phyloP scores from a whole-genome alignment of 2,888 invertebrate species.

The Pediacus dermestoides region DNA sequence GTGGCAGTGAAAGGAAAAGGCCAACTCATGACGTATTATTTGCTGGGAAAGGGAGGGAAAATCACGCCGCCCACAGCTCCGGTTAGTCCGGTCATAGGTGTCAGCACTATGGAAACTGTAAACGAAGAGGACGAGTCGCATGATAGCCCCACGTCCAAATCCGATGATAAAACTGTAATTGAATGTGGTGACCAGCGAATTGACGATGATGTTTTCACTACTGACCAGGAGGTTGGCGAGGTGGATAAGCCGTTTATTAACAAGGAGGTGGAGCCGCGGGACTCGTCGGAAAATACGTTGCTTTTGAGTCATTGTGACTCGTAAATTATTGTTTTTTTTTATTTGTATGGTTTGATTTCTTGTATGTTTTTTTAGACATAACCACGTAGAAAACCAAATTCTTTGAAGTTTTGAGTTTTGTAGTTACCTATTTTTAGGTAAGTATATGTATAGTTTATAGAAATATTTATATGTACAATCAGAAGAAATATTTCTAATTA shows the following conservation, averaged over 20 bases:
- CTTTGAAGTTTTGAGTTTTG: no score
- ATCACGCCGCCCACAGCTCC: slow-evolving; percentile 46
- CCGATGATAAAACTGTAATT: slow-evolving; percentile 46
- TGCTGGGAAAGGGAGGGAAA: slow-evolving; percentile 60
- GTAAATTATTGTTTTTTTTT: slow-evolving; percentile 19
- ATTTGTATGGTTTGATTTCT: background rate
- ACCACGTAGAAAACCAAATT: no score
- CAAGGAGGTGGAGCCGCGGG: slow-evolving; percentile 40
- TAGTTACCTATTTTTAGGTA: no score
- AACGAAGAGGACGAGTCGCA: slow-evolving; percentile 50
- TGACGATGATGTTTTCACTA: slow-evolving; percentile 40
- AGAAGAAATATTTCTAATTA: no score
- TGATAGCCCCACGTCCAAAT: slow-evolving; percentile 45
- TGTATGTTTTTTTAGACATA: no score
- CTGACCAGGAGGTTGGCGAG: slow-evolving; percentile 29
- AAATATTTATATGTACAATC: no score
- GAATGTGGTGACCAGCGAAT: slow-evolving; percentile 41
- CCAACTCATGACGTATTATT: slow-evolving; percentile 90
- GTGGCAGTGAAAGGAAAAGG: slow-evolving; percentile 98
- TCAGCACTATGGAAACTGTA: slow-evolving; percentile 46
- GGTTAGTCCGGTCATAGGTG: slow-evolving; percentile 39
- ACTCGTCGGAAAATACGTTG: slow-evolving; percentile 42
- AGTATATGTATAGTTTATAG: no score
- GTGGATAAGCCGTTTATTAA: slow-evolving; percentile 33
- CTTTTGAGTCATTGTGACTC: slow-evolving; percentile 40